Percentiles rank a stretch among this genome's conserved stretches.
Evolutionary conservation across 1,140 invertebrate species (phyloP).

Genomic region (Bombus confusus): DNA sequence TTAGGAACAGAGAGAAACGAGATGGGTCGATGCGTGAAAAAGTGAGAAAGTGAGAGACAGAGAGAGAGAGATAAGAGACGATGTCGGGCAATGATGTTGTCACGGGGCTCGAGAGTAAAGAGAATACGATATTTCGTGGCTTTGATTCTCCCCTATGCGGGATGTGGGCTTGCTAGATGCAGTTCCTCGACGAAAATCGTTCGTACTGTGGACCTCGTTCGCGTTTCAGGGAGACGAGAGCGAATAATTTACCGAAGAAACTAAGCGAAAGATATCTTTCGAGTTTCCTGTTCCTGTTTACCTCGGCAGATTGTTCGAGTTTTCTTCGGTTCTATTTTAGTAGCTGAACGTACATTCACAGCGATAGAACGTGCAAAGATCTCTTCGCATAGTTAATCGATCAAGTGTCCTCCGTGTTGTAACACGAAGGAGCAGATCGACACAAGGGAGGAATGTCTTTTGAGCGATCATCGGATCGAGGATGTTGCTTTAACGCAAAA

Average conservation of each 20-base stretch:
- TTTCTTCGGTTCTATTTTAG: not conserved
- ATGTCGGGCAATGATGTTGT: constrained; percentile 17
- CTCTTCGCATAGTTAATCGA: not conserved
- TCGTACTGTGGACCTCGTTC: not conserved
- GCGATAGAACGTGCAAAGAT: too few species aligned
- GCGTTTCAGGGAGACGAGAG: constrained; percentile 15
- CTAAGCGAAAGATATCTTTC: not conserved
- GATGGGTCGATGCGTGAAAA: not conserved
- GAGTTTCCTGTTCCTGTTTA: not conserved
- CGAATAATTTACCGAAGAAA: not conserved
- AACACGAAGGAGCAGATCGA: not conserved
- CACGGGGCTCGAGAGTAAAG: constrained; percentile 1
- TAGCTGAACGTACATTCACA: not conserved
- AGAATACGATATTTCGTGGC: constrained; percentile 25
- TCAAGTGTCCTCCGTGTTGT: not conserved
- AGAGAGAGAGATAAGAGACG: constrained; percentile 1
- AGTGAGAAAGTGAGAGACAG: not conserved
- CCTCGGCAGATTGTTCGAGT: not conserved
- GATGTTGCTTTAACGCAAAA: not conserved
- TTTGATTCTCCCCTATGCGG: not conserved
- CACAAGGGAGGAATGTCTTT: not conserved
- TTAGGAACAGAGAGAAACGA: not conserved
- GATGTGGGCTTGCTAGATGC: constrained; percentile 1
- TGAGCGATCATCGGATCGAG: too few species aligned
- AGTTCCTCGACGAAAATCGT: constrained; percentile 19